Evolutionary conservation across 2,113 vertebrate genomes (phyloP).

Genomic region (Phaethon lepturus): DNA sequence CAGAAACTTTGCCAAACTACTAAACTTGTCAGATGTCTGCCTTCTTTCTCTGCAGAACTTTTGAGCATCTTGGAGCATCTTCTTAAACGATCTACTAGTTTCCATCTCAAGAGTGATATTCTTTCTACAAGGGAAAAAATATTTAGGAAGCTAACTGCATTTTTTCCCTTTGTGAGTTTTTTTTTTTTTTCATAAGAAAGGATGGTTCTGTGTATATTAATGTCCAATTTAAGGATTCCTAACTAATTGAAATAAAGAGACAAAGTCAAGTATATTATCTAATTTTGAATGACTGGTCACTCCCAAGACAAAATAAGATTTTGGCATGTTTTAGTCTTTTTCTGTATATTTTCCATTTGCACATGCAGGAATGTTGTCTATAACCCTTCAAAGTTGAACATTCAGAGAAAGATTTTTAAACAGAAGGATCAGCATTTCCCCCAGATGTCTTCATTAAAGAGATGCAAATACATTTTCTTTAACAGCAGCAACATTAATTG

Average conservation of each 20-base stretch:
- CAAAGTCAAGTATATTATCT: not conserved
- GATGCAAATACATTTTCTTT: conserved; percentile 57
- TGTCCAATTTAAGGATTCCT: not conserved
- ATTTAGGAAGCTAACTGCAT: not conserved
- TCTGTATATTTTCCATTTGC: not conserved
- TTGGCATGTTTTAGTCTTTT: not conserved
- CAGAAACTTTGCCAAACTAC: not conserved
- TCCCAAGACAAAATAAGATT: not conserved
- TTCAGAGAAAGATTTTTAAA: conserved; percentile 34
- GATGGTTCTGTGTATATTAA: not conserved
- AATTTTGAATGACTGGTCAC: not conserved
- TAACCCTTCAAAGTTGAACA: not conserved
- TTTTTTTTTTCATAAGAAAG: not conserved
- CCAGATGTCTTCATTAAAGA: conserved; percentile 49
- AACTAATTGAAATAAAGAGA: not conserved
- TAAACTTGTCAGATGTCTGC: not conserved
- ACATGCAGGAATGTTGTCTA: not conserved
- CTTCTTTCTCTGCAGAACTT: not conserved
- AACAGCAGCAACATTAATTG: conserved; percentile 64
- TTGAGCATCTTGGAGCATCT: not conserved
- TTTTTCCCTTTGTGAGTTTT: not conserved
- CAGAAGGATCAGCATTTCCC: conserved; percentile 41
- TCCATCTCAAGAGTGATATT: not conserved
- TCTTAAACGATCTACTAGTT: not conserved
- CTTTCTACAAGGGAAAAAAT: not conserved